Conservation (phyloP, 1,140 invertebrate genomes). For the Nephotettix cincticeps region DNA sequence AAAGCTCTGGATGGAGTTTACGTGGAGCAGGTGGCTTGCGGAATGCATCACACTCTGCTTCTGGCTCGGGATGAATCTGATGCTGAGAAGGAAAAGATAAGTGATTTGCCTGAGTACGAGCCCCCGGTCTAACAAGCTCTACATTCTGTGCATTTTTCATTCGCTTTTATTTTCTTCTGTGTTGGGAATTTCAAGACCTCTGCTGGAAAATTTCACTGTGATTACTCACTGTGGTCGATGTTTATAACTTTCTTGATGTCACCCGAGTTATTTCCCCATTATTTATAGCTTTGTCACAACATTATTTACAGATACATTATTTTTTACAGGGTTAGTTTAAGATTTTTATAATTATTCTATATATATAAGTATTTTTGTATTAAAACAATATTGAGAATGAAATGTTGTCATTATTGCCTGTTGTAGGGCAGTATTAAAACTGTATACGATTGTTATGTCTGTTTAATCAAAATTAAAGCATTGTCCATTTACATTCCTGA, state of each 20-base stretch:
- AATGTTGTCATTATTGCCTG: too few species aligned
- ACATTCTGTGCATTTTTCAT: background rate
- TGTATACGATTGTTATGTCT: too few species aligned
- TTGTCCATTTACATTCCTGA: too few species aligned
- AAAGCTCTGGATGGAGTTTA: conserved; percentile 78
- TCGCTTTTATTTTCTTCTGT: too few species aligned
- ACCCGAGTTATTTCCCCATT: background rate
- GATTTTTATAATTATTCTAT: background rate
- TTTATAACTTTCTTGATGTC: background rate
- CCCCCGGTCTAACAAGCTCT: background rate
- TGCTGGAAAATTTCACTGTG: background rate
- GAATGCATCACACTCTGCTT: conserved; percentile 78
- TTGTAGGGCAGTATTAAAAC: too few species aligned
- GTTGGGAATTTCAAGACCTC: background rate
- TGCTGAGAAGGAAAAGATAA: conserved; percentile 62
- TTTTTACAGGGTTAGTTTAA: background rate
- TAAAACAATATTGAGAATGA: background rate
- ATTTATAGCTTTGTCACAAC: background rate
- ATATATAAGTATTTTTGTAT: background rate
- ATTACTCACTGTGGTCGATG: background rate
- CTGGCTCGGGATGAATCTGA: conserved; percentile 65
- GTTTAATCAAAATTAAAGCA: too few species aligned
- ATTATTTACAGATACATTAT: background rate
- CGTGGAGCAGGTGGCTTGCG: conserved; percentile 78
- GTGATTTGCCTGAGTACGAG: conserved; percentile 58